Conservation (phyloP, 2,797 vertebrate species). For the Mus minutoides region DNA sequence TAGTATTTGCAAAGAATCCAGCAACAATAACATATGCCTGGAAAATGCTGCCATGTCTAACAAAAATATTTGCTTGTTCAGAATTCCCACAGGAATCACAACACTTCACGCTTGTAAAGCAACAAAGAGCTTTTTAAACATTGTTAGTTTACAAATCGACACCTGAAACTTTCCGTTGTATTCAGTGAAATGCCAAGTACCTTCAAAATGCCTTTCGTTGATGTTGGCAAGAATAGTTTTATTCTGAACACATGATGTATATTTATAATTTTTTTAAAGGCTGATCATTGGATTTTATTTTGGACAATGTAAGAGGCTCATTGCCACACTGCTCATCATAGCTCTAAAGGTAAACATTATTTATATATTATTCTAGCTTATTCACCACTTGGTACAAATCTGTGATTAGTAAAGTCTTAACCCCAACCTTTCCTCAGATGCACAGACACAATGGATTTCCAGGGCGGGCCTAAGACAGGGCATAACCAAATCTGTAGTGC, state of each 20-base stretch:
- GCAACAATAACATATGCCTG: conserved; percentile 63
- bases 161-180: conserved; percentile 70
- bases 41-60: conserved; percentile 72
- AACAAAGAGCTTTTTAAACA: conserved; percentile 75
- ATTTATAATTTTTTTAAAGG: conserved; percentile 52
- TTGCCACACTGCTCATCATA: neutral
- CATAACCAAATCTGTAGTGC: neutral
- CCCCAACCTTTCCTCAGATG: neutral
- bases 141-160: conserved; percentile 78
- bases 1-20: conserved; percentile 65
- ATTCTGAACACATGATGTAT: conserved; percentile 35
- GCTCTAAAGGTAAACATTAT: neutral
- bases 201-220: conserved; percentile 65
- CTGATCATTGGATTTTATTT: neutral
- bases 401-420: neutral
- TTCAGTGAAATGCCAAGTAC: conserved; percentile 65
- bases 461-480: neutral
- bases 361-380: neutral
- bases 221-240: conserved; percentile 67
- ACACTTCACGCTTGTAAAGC: conserved; percentile 74
- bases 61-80: conserved; percentile 82
- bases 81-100: conserved; percentile 79
- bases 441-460: neutral
- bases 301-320: neutral
- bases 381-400: neutral